phyloP scores from a whole-genome alignment of 2,113 vertebrate species.

The Sebastes schlegelii region DNA sequence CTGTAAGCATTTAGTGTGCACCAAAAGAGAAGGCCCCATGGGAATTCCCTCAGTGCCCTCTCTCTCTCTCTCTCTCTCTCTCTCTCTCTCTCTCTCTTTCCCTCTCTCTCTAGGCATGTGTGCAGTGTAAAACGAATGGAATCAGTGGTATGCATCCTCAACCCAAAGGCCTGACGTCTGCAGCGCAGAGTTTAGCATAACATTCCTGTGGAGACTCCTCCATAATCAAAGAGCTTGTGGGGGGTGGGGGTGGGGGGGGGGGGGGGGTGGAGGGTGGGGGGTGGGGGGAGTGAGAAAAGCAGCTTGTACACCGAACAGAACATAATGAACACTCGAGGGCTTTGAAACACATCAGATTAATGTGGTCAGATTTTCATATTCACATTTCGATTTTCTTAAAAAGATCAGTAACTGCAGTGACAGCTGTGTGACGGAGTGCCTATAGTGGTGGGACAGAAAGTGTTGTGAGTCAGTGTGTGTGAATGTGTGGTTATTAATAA shows the following conservation, averaged over 20 bases:
- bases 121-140: constrained; percentile 72
- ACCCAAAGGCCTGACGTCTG: constrained; percentile 66
- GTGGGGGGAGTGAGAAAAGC: background rate
- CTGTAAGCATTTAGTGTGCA: constrained; percentile 67
- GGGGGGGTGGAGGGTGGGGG: no score
- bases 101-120: constrained; percentile 48
- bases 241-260: background rate
- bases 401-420: constrained; percentile 21
- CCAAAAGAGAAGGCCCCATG: constrained; percentile 63
- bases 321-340: constrained; percentile 11
- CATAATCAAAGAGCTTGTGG: constrained; percentile 48
- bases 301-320: constrained; percentile 22
- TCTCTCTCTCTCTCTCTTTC: constrained; percentile 13
- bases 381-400: background rate
- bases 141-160: constrained; percentile 74
- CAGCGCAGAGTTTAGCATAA: constrained; percentile 56
- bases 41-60: constrained; percentile 57
- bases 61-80: constrained; percentile 15
- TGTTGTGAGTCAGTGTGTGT: constrained; percentile 20
- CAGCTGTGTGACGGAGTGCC: constrained; percentile 45
- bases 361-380: constrained; percentile 21
- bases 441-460: constrained; percentile 36
- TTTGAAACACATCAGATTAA: constrained; percentile 34
- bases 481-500: constrained; percentile 59
- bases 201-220: constrained; percentile 68